A percentile compares a stretch with the other conserved stretches of the same genome.
phyloP scores from a whole-genome alignment of 2,113 vertebrate species.

The Caretta caretta region DNA sequence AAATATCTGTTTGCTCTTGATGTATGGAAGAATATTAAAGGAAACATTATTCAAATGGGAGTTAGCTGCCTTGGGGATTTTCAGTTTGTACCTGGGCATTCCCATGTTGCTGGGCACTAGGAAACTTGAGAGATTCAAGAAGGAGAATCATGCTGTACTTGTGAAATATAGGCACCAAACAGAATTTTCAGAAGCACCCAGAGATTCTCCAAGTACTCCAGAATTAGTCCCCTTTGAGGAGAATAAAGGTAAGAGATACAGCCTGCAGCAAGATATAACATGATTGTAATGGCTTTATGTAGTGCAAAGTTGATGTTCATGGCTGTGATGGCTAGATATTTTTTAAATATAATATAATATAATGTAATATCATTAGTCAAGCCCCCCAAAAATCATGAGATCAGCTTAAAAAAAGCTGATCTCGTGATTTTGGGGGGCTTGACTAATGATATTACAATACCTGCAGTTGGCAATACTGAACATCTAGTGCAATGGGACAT shows the following conservation, averaged over 20 bases:
- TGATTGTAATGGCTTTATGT: background rate
- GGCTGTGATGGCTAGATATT: background rate
- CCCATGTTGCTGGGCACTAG: background rate
- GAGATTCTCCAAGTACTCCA: background rate
- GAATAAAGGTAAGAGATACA: background rate
- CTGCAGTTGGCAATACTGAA: background rate
- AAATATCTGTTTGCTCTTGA: background rate
- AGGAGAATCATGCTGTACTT: background rate
- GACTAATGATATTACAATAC: background rate
- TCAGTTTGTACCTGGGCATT: background rate
- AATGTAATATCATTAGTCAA: too few relatives aligned
- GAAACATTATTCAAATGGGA: background rate
- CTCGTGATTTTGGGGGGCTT: background rate
- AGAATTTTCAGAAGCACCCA: fast-evolving
- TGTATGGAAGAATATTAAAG: background rate
- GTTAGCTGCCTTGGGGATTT: fast-evolving
- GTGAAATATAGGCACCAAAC: background rate
- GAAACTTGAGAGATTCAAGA: background rate
- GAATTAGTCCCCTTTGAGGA: background rate
- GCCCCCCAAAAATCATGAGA: too few relatives aligned
- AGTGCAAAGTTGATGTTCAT: background rate
- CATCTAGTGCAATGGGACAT: background rate
- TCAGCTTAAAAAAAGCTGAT: background rate
- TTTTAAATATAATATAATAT: too few relatives aligned
- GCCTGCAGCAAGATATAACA: background rate